Evolutionary conservation across 92 coral and sea anemone genomes (phyloP).

Genomic region (Porites rus): DNA sequence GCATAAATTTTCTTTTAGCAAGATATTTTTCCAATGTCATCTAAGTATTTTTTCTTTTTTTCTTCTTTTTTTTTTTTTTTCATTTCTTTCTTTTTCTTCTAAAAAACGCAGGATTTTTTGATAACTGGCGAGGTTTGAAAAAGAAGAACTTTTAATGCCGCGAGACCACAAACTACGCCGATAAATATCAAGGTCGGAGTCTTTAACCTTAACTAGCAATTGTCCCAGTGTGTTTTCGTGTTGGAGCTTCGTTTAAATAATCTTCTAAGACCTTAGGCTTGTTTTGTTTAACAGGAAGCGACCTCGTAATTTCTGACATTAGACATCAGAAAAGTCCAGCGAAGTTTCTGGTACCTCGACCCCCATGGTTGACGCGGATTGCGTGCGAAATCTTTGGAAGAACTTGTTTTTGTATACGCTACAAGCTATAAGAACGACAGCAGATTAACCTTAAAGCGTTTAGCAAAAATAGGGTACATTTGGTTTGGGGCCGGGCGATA

Average conservation of each 20-base stretch:
- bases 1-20: too few species aligned
- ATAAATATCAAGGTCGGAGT: not conserved
- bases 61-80: too few species aligned
- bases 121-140: not conserved
- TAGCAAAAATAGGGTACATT: slow-evolving; percentile 43
- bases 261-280: slow-evolving; percentile 1
- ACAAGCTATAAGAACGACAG: slow-evolving; percentile 28
- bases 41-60: too few species aligned
- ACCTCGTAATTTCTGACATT: slow-evolving; percentile 19
- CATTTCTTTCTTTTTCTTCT: too few species aligned
- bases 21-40: too few species aligned
- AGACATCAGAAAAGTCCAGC: slow-evolving; percentile 2
- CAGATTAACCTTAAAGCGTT: slow-evolving; percentile 44
- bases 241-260: not conserved
- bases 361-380: not conserved
- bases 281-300: not conserved
- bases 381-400: slow-evolving; percentile 27
- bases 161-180: not conserved
- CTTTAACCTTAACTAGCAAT: not conserved
- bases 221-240: not conserved
- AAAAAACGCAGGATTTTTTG: too few species aligned
- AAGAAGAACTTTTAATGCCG: not conserved
- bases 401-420: slow-evolving; percentile 24
- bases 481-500: slow-evolving; percentile 36
- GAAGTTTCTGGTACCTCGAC: not conserved